phyloP scores from a whole-genome alignment of 2,888 invertebrate genomes.

The Drosophila vallismaia region DNA sequence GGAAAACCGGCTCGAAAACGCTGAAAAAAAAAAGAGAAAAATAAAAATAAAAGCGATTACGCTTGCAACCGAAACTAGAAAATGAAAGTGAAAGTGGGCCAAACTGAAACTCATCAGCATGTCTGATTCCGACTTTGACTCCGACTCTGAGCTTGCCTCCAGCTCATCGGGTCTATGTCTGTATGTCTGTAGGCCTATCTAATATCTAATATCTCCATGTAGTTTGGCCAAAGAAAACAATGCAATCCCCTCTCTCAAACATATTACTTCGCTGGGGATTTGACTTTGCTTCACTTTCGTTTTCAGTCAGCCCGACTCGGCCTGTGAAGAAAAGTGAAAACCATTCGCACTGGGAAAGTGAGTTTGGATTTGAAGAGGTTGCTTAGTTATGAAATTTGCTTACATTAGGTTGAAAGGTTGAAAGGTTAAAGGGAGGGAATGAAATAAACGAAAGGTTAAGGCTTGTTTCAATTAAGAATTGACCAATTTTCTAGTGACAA shows the following conservation, averaged over 20 bases:
- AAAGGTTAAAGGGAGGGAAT: neutral
- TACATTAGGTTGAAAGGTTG: neutral
- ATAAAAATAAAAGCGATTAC: slow-evolving; percentile 41
- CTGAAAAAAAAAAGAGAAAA: slow-evolving; percentile 30
- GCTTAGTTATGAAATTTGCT: slow-evolving; percentile 26
- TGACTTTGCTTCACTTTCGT: slow-evolving; percentile 65
- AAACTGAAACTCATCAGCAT: slow-evolving; percentile 76
- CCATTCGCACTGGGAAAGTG: slow-evolving; percentile 44
- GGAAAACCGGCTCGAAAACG: slow-evolving; percentile 67
- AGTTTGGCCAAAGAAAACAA: slow-evolving; percentile 24
- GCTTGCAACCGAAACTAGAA: slow-evolving; percentile 51
- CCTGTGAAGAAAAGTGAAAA: slow-evolving; percentile 71
- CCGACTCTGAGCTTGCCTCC: slow-evolving; percentile 23
- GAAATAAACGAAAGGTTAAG: neutral
- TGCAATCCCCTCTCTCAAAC: slow-evolving; percentile 31
- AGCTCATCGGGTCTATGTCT: slow-evolving; percentile 27
- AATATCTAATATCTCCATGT: slow-evolving; percentile 30
- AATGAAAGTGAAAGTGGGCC: slow-evolving; percentile 81
- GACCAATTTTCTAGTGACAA: neutral
- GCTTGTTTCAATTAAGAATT: neutral
- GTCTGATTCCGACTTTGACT: slow-evolving; percentile 46
- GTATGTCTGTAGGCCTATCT: slow-evolving; percentile 43
- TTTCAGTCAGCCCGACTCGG: slow-evolving; percentile 55
- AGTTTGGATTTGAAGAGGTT: slow-evolving; percentile 5
- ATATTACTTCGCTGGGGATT: slow-evolving; percentile 30